Conservation (phyloP, 2,797 vertebrate genomes). For the Sylvilagus floridanus region DNA sequence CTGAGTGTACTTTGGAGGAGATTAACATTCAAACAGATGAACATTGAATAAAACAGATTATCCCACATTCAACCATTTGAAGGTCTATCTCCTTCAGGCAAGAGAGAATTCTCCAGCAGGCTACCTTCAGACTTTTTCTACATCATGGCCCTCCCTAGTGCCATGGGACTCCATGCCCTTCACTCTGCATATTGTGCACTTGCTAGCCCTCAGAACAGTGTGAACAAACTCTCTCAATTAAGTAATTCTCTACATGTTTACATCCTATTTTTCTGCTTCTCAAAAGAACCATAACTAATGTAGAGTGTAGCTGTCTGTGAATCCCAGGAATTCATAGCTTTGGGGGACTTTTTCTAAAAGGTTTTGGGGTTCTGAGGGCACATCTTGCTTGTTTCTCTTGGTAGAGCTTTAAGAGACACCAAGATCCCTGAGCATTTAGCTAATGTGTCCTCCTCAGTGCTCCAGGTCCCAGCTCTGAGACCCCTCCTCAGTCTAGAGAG, state of each 20-base stretch:
- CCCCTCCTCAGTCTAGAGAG: no score
- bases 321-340: background rate
- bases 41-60: background rate
- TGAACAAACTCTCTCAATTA: background rate
- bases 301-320: background rate
- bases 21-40: background rate
- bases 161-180: no score
- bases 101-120: background rate
- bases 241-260: background rate
- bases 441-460: no score
- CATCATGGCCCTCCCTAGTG: background rate
- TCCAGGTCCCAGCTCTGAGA: no score
- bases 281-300: background rate
- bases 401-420: background rate
- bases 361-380: background rate
- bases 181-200: background rate
- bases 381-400: background rate
- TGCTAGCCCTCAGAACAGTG: background rate
- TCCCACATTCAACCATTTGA: background rate
- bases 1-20: background rate
- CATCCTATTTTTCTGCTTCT: background rate
- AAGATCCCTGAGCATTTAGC: background rate
- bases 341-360: background rate
- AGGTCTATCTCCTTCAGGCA: background rate
- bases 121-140: background rate